Evolutionary conservation across 2,888 invertebrate species (phyloP).

Genomic region (Cheilosia vernalis): DNA sequence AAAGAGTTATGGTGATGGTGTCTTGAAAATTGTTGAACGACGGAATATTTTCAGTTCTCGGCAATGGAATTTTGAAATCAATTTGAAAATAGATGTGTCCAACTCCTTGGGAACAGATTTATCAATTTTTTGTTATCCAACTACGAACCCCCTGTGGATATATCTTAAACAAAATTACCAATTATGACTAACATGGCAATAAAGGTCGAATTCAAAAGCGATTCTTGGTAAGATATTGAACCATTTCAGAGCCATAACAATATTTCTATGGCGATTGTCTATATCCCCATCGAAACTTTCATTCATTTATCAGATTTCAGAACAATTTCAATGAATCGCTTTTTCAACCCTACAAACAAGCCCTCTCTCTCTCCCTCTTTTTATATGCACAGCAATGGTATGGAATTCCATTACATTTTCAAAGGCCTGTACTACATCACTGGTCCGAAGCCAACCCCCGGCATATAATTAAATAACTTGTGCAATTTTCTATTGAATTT

Average conservation of each 20-base stretch:
- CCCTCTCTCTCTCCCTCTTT: background rate
- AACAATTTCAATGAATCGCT: conserved; percentile 22
- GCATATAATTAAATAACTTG: conserved; percentile 63
- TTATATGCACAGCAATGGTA: conserved; percentile 22
- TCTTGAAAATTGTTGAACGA: no score
- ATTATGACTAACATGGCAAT: no score
- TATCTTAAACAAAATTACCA: no score
- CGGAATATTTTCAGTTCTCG: no score
- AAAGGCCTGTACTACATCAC: background rate
- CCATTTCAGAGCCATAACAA: background rate
- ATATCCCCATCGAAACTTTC: background rate
- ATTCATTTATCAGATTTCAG: conserved; percentile 26
- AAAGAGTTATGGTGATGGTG: no score
- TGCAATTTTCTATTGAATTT: conserved; percentile 54
- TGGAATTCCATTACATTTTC: conserved; percentile 35
- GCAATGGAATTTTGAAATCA: no score
- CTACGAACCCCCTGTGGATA: no score
- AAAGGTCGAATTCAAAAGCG: no score
- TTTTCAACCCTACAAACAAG: background rate
- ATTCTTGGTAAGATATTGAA: no score
- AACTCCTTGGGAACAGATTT: no score
- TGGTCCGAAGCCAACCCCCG: background rate
- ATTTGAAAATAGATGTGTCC: no score
- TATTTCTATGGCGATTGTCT: background rate
- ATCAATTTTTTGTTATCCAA: no score